These are phyloP conservation scores for Brachionus plicatilis DNA, from an alignment of 1,140 invertebrate genomes.

Conservation along the genomic window DNA sequence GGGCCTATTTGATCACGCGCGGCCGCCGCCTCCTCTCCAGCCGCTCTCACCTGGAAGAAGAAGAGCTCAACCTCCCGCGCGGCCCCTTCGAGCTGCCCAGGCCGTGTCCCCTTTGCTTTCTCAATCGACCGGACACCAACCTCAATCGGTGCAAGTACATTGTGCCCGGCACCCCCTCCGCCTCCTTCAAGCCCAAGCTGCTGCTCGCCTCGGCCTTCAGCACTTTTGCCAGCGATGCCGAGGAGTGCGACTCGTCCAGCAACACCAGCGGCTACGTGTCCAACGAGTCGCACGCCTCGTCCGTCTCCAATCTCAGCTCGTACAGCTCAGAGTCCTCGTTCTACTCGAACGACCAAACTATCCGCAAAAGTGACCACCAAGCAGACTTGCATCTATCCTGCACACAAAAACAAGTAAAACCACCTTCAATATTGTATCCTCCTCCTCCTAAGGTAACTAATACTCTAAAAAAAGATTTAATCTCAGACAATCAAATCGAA, in stretches of 20 bases:
- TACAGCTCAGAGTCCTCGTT: not conserved
- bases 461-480: not conserved
- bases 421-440: not conserved
- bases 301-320: not conserved
- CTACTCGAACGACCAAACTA: not conserved
- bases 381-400: not conserved
- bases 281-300: not conserved
- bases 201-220: not conserved
- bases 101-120: conserved; percentile 18
- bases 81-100: conserved; percentile 41
- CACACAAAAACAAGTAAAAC: not conserved
- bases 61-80: conserved; percentile 45
- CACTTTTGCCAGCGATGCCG: not conserved
- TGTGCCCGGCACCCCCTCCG: not conserved
- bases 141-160: not conserved
- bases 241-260: not conserved
- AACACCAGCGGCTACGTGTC: not conserved
- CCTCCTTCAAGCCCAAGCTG: not conserved
- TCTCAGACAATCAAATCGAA: not conserved
- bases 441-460: not conserved
- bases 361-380: not conserved
- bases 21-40: not conserved
- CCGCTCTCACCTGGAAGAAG: conserved; percentile 46
- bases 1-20: conserved; percentile 46
- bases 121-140: not conserved